A percentile compares a stretch with the other conserved stretches of the same genome.
These are phyloP conservation scores for Belgica antarctica DNA, from an alignment of 2,888 invertebrate species.

Conservation along the genomic window DNA sequence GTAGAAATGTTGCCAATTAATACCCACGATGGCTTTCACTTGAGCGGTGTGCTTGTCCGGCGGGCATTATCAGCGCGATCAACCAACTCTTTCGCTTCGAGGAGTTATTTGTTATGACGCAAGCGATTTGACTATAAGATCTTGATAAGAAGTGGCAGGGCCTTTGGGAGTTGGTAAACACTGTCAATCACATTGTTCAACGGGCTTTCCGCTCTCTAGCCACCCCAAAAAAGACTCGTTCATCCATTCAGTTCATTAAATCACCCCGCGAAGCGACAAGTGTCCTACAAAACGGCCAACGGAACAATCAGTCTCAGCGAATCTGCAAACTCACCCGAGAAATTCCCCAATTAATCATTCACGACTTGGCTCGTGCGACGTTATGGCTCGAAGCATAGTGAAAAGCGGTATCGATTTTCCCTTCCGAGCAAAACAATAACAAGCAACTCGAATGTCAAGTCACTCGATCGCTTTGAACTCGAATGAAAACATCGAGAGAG, in stretches of 20 bases:
- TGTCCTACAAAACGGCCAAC: constrained; percentile 10
- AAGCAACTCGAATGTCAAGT: background rate
- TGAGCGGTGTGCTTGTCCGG: background rate
- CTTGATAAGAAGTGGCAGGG: no score
- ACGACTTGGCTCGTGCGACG: constrained; percentile 29
- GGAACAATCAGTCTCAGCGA: background rate
- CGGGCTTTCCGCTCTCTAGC: no score
- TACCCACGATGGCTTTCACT: constrained; percentile 15
- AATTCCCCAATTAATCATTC: constrained; percentile 43
- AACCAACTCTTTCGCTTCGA: background rate
- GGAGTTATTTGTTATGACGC: background rate
- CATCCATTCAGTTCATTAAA: background rate
- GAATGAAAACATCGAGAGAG: background rate
- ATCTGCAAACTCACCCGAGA: constrained; percentile 32
- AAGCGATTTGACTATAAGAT: background rate
- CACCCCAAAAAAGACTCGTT: no score
- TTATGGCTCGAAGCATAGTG: background rate
- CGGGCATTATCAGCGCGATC: background rate
- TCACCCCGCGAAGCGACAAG: constrained; percentile 33
- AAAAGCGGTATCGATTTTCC: constrained; percentile 19
- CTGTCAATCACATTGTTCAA: no score
- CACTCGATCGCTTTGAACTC: background rate
- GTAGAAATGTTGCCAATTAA: constrained; percentile 28
- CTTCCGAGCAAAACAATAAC: background rate
- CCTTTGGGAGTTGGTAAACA: no score